A percentile compares a stretch with the other conserved stretches of the same genome.
These are phyloP conservation scores for Scaptomyza caliginosa DNA, from an alignment of 2,888 invertebrate species.

Conservation along the genomic window DNA sequence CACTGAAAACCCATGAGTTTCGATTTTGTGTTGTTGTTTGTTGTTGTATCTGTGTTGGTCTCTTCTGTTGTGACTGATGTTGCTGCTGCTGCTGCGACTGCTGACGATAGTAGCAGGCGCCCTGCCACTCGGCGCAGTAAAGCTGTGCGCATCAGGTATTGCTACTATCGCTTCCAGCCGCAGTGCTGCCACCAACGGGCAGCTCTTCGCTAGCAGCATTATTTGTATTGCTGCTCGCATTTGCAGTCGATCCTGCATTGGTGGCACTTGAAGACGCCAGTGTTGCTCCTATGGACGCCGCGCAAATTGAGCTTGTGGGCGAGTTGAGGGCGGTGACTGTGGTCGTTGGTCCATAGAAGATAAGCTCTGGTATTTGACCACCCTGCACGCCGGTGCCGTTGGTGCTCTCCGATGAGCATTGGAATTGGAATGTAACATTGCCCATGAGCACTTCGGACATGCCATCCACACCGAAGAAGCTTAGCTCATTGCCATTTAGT, in stretches of 20 bases:
- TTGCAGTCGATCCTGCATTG: conserved; percentile 16
- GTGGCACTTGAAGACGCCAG: conserved; percentile 18
- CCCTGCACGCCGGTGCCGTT: conserved; percentile 99
- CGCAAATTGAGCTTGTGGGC: conserved; percentile 82
- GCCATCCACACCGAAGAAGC: conserved; percentile 98
- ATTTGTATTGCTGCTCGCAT: conserved; percentile 51
- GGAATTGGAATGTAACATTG: conserved; percentile 97
- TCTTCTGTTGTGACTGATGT: conserved; percentile 40
- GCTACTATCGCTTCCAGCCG: conserved; percentile 51
- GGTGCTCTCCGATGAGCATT: conserved; percentile 98
- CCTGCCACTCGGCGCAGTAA: conserved; percentile 69
- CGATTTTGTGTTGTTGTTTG: conserved; percentile 57
- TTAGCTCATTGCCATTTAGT: conserved; percentile 95
- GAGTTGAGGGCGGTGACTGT: conserved; percentile 84
- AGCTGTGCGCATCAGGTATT: conserved; percentile 73
- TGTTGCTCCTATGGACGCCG: conserved; percentile 71
- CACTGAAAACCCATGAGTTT: conserved; percentile 75
- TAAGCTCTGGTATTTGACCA: conserved; percentile 98
- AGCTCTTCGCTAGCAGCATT: conserved; percentile 49
- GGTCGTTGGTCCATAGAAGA: conserved; percentile 95
- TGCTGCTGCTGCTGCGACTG: conserved; percentile 50
- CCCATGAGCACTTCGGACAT: conserved; percentile 97
- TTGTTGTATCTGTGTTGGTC: conserved; percentile 46
- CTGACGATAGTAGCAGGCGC: conserved; percentile 60
- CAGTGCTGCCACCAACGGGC: conserved; percentile 26